phyloP scores from a whole-genome alignment of 1,140 invertebrate genomes.

The Bombus impatiens region DNA sequence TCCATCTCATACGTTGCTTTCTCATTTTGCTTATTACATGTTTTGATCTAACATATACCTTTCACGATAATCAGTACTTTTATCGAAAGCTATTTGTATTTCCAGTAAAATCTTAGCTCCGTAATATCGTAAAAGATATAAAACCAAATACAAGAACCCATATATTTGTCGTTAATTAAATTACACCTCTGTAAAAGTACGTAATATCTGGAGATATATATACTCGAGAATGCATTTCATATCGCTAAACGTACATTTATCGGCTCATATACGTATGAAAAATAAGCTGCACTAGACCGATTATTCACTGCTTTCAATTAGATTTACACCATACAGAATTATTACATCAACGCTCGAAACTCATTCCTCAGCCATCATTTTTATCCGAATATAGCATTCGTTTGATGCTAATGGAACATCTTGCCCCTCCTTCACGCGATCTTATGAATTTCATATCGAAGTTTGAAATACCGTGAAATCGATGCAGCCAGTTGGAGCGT shows the following conservation, averaged over 20 bases:
- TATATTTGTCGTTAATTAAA: background rate
- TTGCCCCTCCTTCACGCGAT: background rate
- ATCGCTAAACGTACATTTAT: background rate
- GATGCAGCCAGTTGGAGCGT: slow-evolving; percentile 33
- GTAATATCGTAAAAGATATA: background rate
- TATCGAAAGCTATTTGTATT: background rate
- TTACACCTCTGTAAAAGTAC: background rate
- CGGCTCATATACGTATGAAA: background rate
- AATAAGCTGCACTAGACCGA: background rate
- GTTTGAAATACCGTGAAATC: slow-evolving; percentile 18
- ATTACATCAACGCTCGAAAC: background rate
- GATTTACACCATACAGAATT: background rate
- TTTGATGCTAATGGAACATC: no score
- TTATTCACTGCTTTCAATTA: background rate
- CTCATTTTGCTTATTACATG: background rate
- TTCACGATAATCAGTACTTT: background rate
- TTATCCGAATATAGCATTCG: background rate
- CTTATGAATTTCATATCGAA: background rate
- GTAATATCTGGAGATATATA: no score
- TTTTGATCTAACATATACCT: background rate
- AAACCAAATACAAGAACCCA: background rate
- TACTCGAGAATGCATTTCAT: no score
- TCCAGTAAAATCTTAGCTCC: background rate
- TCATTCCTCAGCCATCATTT: background rate
- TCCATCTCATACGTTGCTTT: background rate